Evolutionary conservation across 1,140 invertebrate genomes (phyloP), one percentile per base, ranked within the genome.

Genomic region (Hycleus phaleratus): DNA sequence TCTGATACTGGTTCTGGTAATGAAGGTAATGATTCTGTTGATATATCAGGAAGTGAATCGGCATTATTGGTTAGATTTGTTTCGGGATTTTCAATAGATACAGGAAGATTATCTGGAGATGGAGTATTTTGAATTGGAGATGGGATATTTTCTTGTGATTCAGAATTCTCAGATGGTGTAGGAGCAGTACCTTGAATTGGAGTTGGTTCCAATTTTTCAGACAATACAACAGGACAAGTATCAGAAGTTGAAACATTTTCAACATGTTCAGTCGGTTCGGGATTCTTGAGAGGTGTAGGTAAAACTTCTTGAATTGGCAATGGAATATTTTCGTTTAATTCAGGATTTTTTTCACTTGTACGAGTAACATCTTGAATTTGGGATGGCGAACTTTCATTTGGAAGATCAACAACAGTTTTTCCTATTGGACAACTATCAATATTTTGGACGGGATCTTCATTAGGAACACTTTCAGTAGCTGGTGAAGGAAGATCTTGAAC

Each of bases 1-100:
- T 74, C 72, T 12, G 70, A 72, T 7, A 68, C 56, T 8, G 69
- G 69, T 58, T 74, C 72, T 4, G 72, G 72, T 18, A 74, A 65
- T 18, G 71, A 73, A 8, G 72, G 72, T 12, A 74, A 56, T 18
- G 72, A 74, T 59, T 74, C 72, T 11, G 72, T 74, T 11, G 72
- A 74, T 32, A 73, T 62, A 49, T 74, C 72, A 3, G 70, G 71
- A 38, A 72, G 59, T 10, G 71, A 72, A 68, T 71, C 69, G 24
- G 39, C n/a, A 46, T 42, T 9, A 51, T 11, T 10, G 57, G 50
- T 47, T 25, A 25, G 47, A 49, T 7, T 11, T 26, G 47, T 24
- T 12, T 12, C 47, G 2, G 32, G 26, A 12, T 49, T 38, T 10
- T 49, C 47, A 11, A 26, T 32, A 18, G 18, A 18, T 18, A 18